Evolutionary conservation across 2,888 invertebrate genomes (phyloP).

Genomic region (Oscheius sp.): DNA sequence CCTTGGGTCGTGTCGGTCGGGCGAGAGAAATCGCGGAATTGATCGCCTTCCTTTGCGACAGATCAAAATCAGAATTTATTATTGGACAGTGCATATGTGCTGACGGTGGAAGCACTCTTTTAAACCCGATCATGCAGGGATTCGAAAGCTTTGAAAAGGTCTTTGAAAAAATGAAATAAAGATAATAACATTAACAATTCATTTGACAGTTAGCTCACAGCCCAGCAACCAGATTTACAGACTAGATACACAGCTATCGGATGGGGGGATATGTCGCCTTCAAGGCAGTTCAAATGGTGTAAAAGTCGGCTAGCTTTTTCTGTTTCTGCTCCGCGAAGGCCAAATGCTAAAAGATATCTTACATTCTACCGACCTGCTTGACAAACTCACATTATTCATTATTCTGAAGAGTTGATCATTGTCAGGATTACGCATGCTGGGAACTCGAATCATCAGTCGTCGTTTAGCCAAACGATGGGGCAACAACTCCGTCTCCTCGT

Average conservation of each 20-base stretch:
- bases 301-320: slow-evolving; percentile 23
- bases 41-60: slow-evolving; percentile 37
- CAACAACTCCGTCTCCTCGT: background rate
- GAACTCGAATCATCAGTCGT: slow-evolving; percentile 26
- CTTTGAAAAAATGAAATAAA: background rate
- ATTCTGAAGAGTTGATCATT: slow-evolving; percentile 29
- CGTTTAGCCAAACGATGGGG: slow-evolving; percentile 17
- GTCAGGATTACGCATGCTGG: slow-evolving; percentile 32
- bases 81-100: slow-evolving; percentile 35
- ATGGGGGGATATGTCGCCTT: slow-evolving; percentile 6
- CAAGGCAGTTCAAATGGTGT: background rate
- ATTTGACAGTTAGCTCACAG: slow-evolving; percentile 14
- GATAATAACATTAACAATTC: slow-evolving; percentile 16
- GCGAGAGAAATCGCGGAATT: slow-evolving; percentile 32
- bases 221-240: background rate
- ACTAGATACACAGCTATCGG: slow-evolving; percentile 1
- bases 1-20: slow-evolving; percentile 8
- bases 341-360: slow-evolving; percentile 6
- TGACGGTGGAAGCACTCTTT: slow-evolving; percentile 34
- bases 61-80: slow-evolving; percentile 34
- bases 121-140: slow-evolving; percentile 13
- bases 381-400: slow-evolving; percentile 17
- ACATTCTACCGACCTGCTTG: too few relatives aligned
- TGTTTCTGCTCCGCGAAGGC: slow-evolving; percentile 31
- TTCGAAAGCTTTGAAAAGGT: background rate